A percentile compares a stretch with the other conserved stretches of the same genome.
Evolutionary conservation across 2,888 invertebrate genomes (phyloP).

Genomic region (Megalurothrips usitatus): DNA sequence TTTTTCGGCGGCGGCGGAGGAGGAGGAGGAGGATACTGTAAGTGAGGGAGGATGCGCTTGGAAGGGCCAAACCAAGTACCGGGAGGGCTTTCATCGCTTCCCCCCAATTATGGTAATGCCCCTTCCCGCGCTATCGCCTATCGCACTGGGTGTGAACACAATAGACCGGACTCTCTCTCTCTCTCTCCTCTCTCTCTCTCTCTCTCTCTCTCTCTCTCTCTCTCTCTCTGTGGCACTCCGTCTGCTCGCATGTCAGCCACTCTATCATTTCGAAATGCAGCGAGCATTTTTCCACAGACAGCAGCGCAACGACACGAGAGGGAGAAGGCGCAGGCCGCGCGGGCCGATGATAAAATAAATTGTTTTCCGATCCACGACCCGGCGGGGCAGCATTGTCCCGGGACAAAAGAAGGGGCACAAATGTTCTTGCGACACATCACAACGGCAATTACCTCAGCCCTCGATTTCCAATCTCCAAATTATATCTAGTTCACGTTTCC

Average conservation of each 20-base stretch:
- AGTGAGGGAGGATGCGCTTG: not conserved
- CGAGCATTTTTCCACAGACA: too few species aligned
- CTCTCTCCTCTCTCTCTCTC: not conserved
- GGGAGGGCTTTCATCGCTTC: conserved; percentile 1
- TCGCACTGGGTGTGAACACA: conserved; percentile 19
- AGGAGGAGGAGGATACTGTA: too few species aligned
- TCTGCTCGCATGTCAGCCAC: not conserved
- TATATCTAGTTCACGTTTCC: not conserved
- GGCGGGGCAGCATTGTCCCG: too few species aligned
- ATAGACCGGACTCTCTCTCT: not conserved
- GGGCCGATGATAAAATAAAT: too few species aligned
- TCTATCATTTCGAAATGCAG: too few species aligned
- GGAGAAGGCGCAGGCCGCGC: too few species aligned
- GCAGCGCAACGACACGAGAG: too few species aligned
- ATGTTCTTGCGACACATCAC: too few species aligned
- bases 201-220: not conserved
- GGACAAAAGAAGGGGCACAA: too few species aligned
- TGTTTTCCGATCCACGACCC: too few species aligned
- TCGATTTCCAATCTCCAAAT: conserved; percentile 12
- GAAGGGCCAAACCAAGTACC: not conserved
- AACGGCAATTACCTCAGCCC: too few species aligned
- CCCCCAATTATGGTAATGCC: conserved; percentile 22
- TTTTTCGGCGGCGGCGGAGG: not conserved
- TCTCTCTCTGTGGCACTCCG: too few species aligned
- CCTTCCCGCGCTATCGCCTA: not conserved